Evolutionary conservation across 2,797 vertebrate species (phyloP).

Genomic region (Pachyuromys duprasi): DNA sequence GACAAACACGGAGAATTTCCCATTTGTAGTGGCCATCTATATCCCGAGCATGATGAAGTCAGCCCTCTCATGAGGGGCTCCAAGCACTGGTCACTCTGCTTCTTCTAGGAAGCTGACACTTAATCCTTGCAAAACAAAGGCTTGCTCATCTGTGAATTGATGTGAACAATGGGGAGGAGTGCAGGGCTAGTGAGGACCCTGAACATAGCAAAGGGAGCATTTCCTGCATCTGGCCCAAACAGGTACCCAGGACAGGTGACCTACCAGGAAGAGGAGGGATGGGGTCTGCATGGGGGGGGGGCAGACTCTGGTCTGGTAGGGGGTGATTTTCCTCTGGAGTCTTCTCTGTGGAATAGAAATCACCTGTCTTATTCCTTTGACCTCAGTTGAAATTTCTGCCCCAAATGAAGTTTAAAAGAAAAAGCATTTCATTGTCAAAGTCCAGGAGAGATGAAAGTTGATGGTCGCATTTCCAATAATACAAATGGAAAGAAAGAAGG

Average conservation of each 20-base stretch:
- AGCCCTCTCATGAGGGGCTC: background rate
- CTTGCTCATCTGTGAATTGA: background rate
- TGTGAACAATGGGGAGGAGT: background rate
- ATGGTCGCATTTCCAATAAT: accelerated
- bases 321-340: background rate
- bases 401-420: background rate
- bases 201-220: background rate
- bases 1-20: background rate
- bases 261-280: accelerated
- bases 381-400: background rate
- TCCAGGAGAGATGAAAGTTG: background rate
- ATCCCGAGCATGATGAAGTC: background rate
- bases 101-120: background rate
- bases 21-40: background rate
- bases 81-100: background rate
- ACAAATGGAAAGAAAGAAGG: background rate
- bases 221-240: accelerated
- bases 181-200: background rate
- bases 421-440: background rate
- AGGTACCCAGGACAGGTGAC: background rate
- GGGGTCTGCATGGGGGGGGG: accelerated
- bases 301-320: background rate
- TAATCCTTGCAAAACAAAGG: background rate
- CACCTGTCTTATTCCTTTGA: background rate
- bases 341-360: background rate